These are phyloP conservation scores for Chelmon rostratus DNA, from an alignment of 2,797 vertebrate genomes.

Conservation along the genomic window DNA sequence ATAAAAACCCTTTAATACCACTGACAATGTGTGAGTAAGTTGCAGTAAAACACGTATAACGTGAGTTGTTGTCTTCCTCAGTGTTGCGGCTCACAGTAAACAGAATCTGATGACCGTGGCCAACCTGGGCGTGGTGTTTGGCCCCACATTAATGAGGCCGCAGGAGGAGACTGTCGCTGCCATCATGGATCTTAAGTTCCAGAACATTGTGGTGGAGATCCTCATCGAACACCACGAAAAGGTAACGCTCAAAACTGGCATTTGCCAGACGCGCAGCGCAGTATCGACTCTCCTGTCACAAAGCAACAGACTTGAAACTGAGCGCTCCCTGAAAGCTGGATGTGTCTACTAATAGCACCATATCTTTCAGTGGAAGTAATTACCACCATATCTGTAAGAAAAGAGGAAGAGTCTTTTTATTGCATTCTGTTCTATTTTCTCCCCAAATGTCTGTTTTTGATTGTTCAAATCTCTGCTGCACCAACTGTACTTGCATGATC, in stretches of 20 bases:
- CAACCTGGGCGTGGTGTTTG: constrained; percentile 98
- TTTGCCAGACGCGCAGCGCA: neutral
- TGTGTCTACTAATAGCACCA: neutral
- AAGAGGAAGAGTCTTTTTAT: constrained; percentile 4
- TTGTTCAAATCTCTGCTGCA: neutral
- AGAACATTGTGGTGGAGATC: constrained; percentile 99
- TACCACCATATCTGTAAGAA: constrained; percentile 1
- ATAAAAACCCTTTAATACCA: neutral
- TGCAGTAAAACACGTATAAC: constrained; percentile 25
- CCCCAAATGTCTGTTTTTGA: constrained; percentile 18
- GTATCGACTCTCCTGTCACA: neutral
- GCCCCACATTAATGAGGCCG: constrained; percentile 97
- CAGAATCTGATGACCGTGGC: constrained; percentile 97
- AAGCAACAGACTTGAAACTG: constrained; percentile 14
- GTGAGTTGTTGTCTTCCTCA: constrained; percentile 53
- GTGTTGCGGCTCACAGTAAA: constrained; percentile 85
- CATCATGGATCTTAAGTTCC: constrained; percentile 99
- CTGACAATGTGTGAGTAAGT: neutral
- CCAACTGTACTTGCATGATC: constrained; percentile 3
- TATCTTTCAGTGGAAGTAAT: constrained; percentile 18
- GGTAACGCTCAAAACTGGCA: constrained; percentile 78
- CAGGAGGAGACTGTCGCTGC: constrained; percentile 98
- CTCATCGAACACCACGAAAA: constrained; percentile 96
- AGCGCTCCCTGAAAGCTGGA: neutral
- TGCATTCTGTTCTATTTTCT: neutral